Evolutionary conservation across 2,113 vertebrate species (phyloP).

Genomic region (Equus quagga): DNA sequence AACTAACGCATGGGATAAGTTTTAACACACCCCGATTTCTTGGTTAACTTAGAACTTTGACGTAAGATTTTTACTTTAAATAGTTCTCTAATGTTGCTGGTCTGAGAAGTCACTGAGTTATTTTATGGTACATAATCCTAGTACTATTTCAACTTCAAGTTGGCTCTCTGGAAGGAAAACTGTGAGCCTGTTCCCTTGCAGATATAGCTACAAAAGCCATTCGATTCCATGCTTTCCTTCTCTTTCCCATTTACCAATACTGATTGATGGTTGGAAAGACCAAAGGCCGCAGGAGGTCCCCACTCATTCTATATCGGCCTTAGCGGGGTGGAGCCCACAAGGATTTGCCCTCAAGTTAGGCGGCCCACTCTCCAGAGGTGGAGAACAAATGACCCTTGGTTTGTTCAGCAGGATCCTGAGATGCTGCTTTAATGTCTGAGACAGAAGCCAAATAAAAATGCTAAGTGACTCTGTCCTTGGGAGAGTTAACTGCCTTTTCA

Average conservation of each 20-base stretch:
- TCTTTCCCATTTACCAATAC: no score
- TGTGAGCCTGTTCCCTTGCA: background rate
- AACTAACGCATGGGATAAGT: no score
- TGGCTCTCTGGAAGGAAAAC: background rate
- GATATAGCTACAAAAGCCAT: background rate
- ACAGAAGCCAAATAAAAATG: background rate
- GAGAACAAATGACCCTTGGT: background rate
- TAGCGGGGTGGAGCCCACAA: background rate
- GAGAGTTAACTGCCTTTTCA: slow-evolving; percentile 2
- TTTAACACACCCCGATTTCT: background rate
- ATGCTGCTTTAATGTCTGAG: background rate
- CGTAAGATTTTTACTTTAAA: background rate
- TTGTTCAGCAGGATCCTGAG: background rate
- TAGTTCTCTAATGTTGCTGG: background rate
- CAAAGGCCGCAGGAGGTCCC: fast-evolving
- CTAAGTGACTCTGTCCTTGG: background rate
- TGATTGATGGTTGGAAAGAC: background rate
- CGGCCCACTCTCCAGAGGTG: fast-evolving
- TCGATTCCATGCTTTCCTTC: fast-evolving
- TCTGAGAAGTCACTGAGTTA: background rate
- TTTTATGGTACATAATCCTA: background rate
- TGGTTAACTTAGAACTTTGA: background rate
- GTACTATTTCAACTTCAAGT: background rate
- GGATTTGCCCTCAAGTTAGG: background rate
- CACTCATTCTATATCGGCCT: no score